Evolutionary conservation across 2,888 invertebrate genomes (phyloP).

Genomic region (Caenorhabditis macrosperma): DNA sequence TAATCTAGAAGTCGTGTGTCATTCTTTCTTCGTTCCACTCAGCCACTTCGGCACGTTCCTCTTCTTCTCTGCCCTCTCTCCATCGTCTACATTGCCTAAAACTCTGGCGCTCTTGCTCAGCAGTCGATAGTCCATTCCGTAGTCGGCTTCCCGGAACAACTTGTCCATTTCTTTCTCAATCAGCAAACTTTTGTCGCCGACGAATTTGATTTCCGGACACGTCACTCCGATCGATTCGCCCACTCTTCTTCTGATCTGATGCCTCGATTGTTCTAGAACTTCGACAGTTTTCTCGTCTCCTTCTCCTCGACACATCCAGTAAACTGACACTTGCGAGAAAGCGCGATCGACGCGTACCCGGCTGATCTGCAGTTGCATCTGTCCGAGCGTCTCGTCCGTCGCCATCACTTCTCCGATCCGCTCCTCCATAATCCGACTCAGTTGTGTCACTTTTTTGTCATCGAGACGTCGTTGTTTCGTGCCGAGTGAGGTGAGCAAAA

Average conservation of each 20-base stretch:
- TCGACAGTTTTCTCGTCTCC: constrained; percentile 41
- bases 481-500: constrained; percentile 52
- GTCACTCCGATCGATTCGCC: constrained; percentile 56
- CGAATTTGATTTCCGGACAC: constrained; percentile 62
- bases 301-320: constrained; percentile 54
- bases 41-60: constrained; percentile 18
- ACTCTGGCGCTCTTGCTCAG: constrained; percentile 58
- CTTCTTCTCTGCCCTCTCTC: background rate
- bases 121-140: constrained; percentile 63
- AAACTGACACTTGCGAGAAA: constrained; percentile 45
- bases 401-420: constrained; percentile 51
- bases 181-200: constrained; percentile 46
- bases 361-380: constrained; percentile 34
- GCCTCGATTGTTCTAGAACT: constrained; percentile 47
- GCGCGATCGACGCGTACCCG: constrained; percentile 47
- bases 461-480: constrained; percentile 59
- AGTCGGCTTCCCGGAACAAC: constrained; percentile 65
- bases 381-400: constrained; percentile 47
- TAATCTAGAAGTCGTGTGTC: background rate
- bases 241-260: constrained; percentile 49
- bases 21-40: background rate
- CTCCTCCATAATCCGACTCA: constrained; percentile 55
- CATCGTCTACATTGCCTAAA: constrained; percentile 48
- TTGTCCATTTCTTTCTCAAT: constrained; percentile 65
- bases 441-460: constrained; percentile 62